Conservation (phyloP, 2,797 vertebrate genomes). For the Brachyalestes nurse region DNA sequence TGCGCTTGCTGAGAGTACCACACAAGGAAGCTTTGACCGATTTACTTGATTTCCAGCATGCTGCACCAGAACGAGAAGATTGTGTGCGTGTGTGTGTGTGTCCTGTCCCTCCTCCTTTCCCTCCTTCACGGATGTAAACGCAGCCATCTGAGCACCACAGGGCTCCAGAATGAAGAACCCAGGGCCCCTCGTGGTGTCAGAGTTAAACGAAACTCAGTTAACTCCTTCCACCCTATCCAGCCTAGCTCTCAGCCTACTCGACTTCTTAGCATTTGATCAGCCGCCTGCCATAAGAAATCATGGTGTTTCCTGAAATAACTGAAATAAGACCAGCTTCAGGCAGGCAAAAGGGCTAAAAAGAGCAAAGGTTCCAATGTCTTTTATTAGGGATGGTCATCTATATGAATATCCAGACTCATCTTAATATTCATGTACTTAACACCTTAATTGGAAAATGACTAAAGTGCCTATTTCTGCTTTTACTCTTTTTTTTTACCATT, state of each 20-base stretch:
- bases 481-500: no score
- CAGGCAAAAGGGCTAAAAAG: constrained; percentile 11
- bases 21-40: constrained; percentile 14
- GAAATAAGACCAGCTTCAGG: neutral
- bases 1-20: constrained; percentile 34
- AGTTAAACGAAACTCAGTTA: constrained; percentile 45
- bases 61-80: constrained; percentile 18
- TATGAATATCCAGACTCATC: neutral
- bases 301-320: constrained; percentile 32
- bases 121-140: constrained; percentile 30
- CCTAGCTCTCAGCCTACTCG: neutral
- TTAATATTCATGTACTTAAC: no score
- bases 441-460: no score
- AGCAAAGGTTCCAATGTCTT: neutral
- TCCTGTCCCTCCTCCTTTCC: neutral
- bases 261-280: constrained; percentile 60
- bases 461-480: no score
- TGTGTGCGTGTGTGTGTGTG: neutral
- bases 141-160: constrained; percentile 41
- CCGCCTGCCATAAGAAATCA: constrained; percentile 61
- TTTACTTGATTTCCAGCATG: constrained; percentile 34
- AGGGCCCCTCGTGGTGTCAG: constrained; percentile 21
- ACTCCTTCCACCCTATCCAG: constrained; percentile 20
- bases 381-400: neutral
- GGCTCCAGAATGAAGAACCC: constrained; percentile 24